Evolutionary conservation across 2,888 invertebrate species (phyloP), one percentile per base, ranked within the genome.

Genomic region (Drosophila prostipennis): DNA sequence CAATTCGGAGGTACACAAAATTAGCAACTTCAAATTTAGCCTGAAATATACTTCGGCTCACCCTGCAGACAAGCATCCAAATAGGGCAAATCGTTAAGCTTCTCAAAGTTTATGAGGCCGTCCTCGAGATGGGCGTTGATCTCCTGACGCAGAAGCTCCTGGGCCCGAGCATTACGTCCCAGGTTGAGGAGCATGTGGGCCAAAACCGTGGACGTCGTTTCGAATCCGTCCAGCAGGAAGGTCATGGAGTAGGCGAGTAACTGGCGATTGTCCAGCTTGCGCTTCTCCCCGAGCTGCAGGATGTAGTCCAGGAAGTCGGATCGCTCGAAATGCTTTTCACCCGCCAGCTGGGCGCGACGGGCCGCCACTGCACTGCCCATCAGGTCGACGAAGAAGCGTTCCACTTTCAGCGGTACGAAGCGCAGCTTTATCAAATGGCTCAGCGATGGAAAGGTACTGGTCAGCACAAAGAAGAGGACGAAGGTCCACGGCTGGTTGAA

Each of bases 361-460:
- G 88, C 54, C 29, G 89, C 72, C 6, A 91, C 58, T 0, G 91
- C 89, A 16, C 63, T 78, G 11, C 76, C 61, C 89, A 90, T 84
- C 0, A 91, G 63, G 3, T 76, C 63, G 0, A 74, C 45, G 26
- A 91, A 91, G 53, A 89, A 91, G 0, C 39, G 8, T 29, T 89
- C 97, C 85, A 98, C 97, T 0, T 93, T 94, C 0, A 91, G 93
- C 0, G 82, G 74, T 0, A 92, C 46, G 39, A 91, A 80, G 6
- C 80, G 79, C 0, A 78, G 16, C n/a, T 85, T 90, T 13, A 75
- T 73, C 2, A 90, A 13, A 0, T 68, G 49, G 1, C 52, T 59
- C 0, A 92, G 14, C 0, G 52, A 14, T 16, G 92, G 92, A 37
- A 90, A 79, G 2, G 88, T 70, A 16, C 79, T 81, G n/a, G 81